phyloP scores from a whole-genome alignment of 2,113 vertebrate species.

The Lagopus leucura region DNA sequence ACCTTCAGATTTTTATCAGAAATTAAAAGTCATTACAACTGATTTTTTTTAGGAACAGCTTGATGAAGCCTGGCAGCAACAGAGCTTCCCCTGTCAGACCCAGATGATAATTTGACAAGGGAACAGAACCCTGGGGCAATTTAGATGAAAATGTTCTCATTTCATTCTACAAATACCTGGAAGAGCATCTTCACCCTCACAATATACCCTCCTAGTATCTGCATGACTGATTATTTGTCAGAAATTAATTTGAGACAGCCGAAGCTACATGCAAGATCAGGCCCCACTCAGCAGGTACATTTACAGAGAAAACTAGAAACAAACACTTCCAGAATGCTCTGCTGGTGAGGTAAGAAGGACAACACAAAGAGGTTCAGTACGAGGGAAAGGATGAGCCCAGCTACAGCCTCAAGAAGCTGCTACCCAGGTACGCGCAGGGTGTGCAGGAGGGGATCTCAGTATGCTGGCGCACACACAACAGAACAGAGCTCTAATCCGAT shows the following conservation, averaged over 20 bases:
- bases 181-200: neutral
- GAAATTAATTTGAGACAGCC: neutral
- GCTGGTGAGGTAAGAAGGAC: neutral
- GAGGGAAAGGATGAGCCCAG: neutral
- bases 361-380: neutral
- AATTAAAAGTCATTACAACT: slow-evolving; percentile 11
- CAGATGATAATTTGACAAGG: slow-evolving; percentile 33
- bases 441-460: neutral
- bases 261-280: neutral
- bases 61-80: slow-evolving; percentile 45
- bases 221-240: neutral
- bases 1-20: neutral
- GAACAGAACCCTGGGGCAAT: slow-evolving; percentile 15
- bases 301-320: neutral
- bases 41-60: neutral
- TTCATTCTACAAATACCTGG: slow-evolving; percentile 10
- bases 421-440: neutral
- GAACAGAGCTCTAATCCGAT: slow-evolving; percentile 46
- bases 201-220: neutral
- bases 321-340: neutral
- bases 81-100: neutral
- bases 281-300: neutral
- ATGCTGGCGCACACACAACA: neutral
- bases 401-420: neutral
- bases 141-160: slow-evolving; percentile 6